These are phyloP conservation scores for Sander lucioperca DNA, from an alignment of 2,113 vertebrate species.

Conservation along the genomic window DNA sequence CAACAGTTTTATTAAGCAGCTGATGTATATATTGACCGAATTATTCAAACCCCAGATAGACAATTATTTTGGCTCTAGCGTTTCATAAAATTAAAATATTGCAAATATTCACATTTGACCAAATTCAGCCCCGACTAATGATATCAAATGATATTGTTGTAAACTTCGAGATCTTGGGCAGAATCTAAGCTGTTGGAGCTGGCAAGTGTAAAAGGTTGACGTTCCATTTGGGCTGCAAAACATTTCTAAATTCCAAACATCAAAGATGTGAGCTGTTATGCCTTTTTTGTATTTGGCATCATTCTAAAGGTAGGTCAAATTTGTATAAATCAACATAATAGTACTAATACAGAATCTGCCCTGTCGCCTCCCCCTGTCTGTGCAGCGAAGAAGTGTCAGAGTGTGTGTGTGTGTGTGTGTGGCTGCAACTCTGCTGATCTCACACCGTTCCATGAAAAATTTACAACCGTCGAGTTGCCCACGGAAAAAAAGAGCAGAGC, in stretches of 20 bases:
- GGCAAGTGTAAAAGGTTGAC: neutral
- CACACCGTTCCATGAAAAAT: conserved; percentile 22
- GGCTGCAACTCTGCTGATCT: neutral
- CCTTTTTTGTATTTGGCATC: neutral
- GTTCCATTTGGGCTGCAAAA: neutral
- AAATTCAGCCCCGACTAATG: neutral
- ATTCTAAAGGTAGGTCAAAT: neutral
- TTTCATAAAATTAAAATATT: neutral
- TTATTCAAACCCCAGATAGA: neutral
- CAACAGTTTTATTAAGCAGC: neutral
- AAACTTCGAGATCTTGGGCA: neutral
- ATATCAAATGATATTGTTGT: neutral
- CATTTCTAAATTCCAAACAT: neutral
- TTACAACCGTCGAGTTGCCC: conserved; percentile 6
- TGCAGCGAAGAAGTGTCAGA: neutral
- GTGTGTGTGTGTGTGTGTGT: too few species aligned
- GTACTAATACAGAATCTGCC: neutral
- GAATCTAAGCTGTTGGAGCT: neutral
- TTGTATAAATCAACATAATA: neutral
- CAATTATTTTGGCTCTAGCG: neutral
- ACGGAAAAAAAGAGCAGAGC: conserved; percentile 8
- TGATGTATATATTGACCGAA: neutral
- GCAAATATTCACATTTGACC: neutral
- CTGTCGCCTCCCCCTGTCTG: neutral
- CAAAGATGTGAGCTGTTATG: neutral